Base-by-base conservation (phyloP, 2,113 vertebrate species). In the Sminthopsis crassicaudata region DNA sequence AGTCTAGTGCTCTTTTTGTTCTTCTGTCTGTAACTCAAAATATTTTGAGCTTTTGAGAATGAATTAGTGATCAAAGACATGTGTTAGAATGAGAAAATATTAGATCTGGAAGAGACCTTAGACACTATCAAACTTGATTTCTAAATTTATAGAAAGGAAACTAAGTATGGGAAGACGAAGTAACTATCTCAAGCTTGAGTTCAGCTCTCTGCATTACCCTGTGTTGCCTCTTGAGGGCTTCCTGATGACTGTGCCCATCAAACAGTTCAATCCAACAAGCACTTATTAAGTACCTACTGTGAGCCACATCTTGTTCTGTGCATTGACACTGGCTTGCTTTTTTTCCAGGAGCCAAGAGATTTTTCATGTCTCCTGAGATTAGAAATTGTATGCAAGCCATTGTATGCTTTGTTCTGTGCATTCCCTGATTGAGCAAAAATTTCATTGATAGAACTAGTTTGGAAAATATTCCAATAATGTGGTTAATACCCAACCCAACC, bases 341-440 rank as follows among this genome's bases (percentile, higher is more conserved):
- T 89, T 42, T 95, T 60, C 42, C 95, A 60, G 90, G 25, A 95
- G 42, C 52, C 52, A 94, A 54, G 93, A 95, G 30, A 51, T 54
- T 67, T 67, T 67, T 67, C 60, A 36, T 67, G 27, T 67, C 30
- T 67, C 27, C 30, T 67, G 52, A 89, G 90, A 92, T 27, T 88
- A 42, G 89, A 96, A 90, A 46, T 93, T 52, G 60, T 94, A 53
- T 76, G 42, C 0, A 30, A 22, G 94, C 92, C 89, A 89, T 95
- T 95, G 95, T 91, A 52, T 94, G 23, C 76, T 26, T 3, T 93
- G 67, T 60, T 53, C 16, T 52, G 3, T 22, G 91, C 26, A 91
- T 93, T 95, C 27, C 2, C 50, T 93, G 55, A 95, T 51, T 76
- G 67, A 53, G 88, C 25, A 25, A 46, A 57, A 90, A 52, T 91